phyloP scores from a whole-genome alignment of 2,113 vertebrate species.

The Istiophorus platypterus region DNA sequence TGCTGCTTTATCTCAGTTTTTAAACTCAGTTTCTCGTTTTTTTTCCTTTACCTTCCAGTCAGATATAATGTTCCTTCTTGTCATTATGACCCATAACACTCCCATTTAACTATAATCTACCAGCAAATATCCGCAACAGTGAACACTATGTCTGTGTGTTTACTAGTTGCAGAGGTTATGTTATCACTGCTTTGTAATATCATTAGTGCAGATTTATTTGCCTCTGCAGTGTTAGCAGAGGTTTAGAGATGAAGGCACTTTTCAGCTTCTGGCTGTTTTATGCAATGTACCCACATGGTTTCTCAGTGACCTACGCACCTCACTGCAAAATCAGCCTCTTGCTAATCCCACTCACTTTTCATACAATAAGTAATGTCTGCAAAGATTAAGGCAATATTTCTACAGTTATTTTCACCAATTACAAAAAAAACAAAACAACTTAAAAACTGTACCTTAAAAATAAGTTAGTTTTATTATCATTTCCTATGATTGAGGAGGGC shows the following conservation, averaged over 20 bases:
- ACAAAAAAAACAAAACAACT: background rate
- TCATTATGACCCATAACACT: background rate
- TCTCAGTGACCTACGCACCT: conserved; percentile 20
- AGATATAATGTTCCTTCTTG: background rate
- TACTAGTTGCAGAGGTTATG: background rate
- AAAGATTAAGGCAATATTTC: conserved; percentile 15
- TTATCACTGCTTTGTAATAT: background rate
- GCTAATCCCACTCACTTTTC: conserved; percentile 44
- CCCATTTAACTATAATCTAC: background rate
- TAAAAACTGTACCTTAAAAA: background rate
- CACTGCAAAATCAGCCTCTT: conserved; percentile 19
- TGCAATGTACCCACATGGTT: conserved; percentile 15
- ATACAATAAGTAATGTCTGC: conserved; percentile 8
- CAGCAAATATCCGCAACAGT: background rate
- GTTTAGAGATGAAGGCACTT: conserved; percentile 25
- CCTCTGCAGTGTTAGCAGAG: conserved; percentile 24
- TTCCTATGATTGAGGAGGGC: background rate
- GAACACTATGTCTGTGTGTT: background rate
- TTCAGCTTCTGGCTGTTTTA: conserved; percentile 29
- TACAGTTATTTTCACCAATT: background rate
- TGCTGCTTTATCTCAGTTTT: no score
- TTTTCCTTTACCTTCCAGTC: background rate
- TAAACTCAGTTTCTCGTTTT: no score
- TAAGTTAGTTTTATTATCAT: background rate
- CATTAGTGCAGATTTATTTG: background rate